Evolutionary conservation across 2,888 invertebrate genomes (phyloP), one percentile per base, ranked within the genome.

Genomic region (Orgyia antiqua): DNA sequence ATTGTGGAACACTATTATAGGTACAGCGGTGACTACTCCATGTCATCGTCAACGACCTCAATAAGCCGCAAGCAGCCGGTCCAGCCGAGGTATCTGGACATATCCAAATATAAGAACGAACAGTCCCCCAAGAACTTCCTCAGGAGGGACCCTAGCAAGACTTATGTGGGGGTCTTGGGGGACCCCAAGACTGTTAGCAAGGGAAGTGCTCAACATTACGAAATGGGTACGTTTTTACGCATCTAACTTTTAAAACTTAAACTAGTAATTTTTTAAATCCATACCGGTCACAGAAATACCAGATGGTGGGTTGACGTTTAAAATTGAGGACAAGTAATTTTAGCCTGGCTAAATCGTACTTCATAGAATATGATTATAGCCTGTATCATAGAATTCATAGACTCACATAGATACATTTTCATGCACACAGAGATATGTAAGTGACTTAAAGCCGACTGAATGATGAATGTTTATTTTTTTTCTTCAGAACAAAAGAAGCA

Each of bases 401-500:
- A n/a, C n/a, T n/a, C n/a, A n/a, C n/a, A n/a, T n/a, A n/a, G n/a
- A n/a, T n/a, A n/a, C n/a, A n/a, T n/a, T n/a, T n/a, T n/a, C n/a
- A n/a, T n/a, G n/a, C n/a, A n/a, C n/a, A n/a, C n/a, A n/a, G n/a
- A n/a, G n/a, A n/a, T n/a, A n/a, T n/a, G n/a, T n/a, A n/a, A n/a
- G n/a, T n/a, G n/a, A n/a, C n/a, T n/a, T n/a, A n/a, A n/a, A n/a
- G n/a, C n/a, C n/a, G n/a, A n/a, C n/a, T n/a, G n/a, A n/a, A n/a
- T n/a, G n/a, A n/a, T n/a, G n/a, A n/a, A n/a, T n/a, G n/a, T n/a
- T n/a, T n/a, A n/a, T n/a, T n/a, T 15, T 15, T 15, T 4, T 7
- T 35, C 21, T 58, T 0, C 64, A 90, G 90, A 87, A 58, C 83
- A 88, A 72, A 89, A 89, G 70, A 89, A 89, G 58, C 90, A 90